Base-by-base conservation (phyloP, 2,113 vertebrate genomes). In the Echinops telfairi region DNA sequence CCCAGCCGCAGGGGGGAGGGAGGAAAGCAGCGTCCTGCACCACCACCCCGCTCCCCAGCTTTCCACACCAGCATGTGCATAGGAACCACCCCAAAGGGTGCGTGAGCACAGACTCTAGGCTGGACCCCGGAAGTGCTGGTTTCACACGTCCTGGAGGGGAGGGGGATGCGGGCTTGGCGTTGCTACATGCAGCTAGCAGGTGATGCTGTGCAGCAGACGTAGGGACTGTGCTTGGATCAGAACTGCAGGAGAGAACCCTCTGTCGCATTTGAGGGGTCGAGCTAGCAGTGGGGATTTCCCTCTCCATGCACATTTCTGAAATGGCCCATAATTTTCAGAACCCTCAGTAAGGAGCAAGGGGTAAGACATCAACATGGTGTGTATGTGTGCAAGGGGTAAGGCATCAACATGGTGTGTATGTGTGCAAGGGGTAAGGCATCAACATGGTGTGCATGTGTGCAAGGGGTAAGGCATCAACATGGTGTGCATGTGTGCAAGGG, bases 401-500 rank as follows among this genome's bases (percentile, higher is more conserved):
- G n/a, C n/a, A n/a, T n/a, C n/a, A n/a, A n/a, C n/a, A n/a, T 64
- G 20, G 31, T 71, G 29, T 71, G 68, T 33, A 11, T 62, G 43
- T 75, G 47, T 86, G n/a, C n/a, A n/a, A n/a, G n/a, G n/a, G n/a
- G n/a, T n/a, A n/a, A n/a, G n/a, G n/a, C n/a, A n/a, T n/a, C n/a
- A n/a, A n/a, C n/a, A n/a, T n/a, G n/a, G n/a, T n/a, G n/a, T n/a
- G n/a, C n/a, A n/a, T n/a, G n/a, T n/a, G n/a, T n/a, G n/a, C 47
- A 85, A 90, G 19, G 81, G 7, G 40, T 89, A 81, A 53, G 20
- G 91, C 62, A 87, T 93, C 76, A 33, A 93, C 89, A 86, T 62
- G 6, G 43, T 25, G 62, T n/a, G n/a, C n/a, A n/a, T n/a, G n/a
- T n/a, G n/a, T n/a, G n/a, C n/a, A n/a, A n/a, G n/a, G n/a, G n/a